Conservation (phyloP, 2,888 invertebrate genomes). For the Cylloceria caligata region DNA sequence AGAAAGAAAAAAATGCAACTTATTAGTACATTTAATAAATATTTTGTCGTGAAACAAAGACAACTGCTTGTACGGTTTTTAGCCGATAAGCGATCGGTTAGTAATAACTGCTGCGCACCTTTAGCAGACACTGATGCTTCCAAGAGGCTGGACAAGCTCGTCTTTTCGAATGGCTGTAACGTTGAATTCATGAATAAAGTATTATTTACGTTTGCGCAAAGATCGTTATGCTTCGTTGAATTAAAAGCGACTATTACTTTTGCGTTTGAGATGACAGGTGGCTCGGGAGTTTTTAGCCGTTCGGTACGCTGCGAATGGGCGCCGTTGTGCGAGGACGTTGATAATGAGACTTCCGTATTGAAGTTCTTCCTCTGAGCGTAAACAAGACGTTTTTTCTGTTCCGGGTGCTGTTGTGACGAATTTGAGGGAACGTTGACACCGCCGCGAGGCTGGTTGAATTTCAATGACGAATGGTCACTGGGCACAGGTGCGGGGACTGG, state of each 20-base stretch:
- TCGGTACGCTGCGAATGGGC: conserved; percentile 71
- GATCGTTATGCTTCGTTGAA: neutral
- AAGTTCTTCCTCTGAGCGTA: conserved; percentile 63
- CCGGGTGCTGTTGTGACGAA: neutral
- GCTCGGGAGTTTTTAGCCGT: conserved; percentile 82
- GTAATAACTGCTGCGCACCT: conserved; percentile 78
- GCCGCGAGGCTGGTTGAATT: conserved; percentile 56
- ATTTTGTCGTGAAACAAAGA: conserved; percentile 8
- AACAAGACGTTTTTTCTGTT: conserved; percentile 33
- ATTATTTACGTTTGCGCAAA: conserved; percentile 33
- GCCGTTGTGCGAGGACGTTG: conserved; percentile 70
- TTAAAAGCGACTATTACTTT: conserved; percentile 80
- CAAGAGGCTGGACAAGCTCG: conserved; percentile 84
- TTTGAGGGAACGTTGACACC: conserved; percentile 17
- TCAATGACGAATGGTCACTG: conserved; percentile 42
- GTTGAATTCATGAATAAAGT: conserved; percentile 56
- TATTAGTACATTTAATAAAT: conserved; percentile 2
- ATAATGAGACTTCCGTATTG: too few relatives aligned
- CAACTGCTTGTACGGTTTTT: conserved; percentile 6
- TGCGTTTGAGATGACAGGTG: conserved; percentile 82
- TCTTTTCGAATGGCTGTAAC: conserved; percentile 82
- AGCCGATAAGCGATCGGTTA: conserved; percentile 39
- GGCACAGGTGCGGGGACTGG: conserved; percentile 68
- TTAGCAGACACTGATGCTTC: conserved; percentile 83
- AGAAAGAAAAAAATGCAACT: conserved; percentile 48